Evolutionary conservation across 2,888 invertebrate species (phyloP).

Genomic region (Mechanitis messenoides): DNA sequence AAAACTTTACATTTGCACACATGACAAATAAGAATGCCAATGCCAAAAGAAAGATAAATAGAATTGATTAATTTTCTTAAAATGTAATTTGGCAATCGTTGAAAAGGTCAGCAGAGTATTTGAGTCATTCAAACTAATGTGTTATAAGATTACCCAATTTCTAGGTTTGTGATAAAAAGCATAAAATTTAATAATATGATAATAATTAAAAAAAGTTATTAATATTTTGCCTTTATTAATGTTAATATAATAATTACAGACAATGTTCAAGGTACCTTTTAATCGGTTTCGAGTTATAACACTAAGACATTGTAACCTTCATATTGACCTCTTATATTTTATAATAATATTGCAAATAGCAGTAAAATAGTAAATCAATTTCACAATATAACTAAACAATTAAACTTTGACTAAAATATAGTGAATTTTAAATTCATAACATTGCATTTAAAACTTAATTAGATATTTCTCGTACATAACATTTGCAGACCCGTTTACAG

Average conservation of each 20-base stretch:
- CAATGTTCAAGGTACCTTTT: constrained; percentile 76
- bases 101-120: too few species aligned
- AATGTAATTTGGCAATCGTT: too few species aligned
- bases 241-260: constrained; percentile 74
- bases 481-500: constrained; percentile 71
- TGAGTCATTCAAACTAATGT: too few species aligned
- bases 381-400: constrained; percentile 61
- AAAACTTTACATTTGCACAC: too few species aligned
- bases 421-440: constrained; percentile 69
- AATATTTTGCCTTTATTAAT: constrained; percentile 73
- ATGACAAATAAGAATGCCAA: too few species aligned
- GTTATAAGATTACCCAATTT: not conserved
- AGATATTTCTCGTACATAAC: constrained; percentile 63
- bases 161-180: not conserved
- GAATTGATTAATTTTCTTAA: too few species aligned
- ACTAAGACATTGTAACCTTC: constrained; percentile 72
- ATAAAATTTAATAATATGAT: not conserved
- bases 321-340: constrained; percentile 61
- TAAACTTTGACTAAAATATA: constrained; percentile 73
- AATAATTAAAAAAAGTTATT: constrained; percentile 28
- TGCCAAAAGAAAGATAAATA: too few species aligned
- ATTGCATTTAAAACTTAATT: constrained; percentile 65
- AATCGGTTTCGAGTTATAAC: constrained; percentile 75
- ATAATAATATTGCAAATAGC: constrained; percentile 72
- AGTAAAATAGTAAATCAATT: constrained; percentile 64